A percentile compares a stretch with the other conserved stretches of the same genome.
Evolutionary conservation across 2,888 invertebrate genomes (phyloP).

Genomic region (Oscheius myriophilus): DNA sequence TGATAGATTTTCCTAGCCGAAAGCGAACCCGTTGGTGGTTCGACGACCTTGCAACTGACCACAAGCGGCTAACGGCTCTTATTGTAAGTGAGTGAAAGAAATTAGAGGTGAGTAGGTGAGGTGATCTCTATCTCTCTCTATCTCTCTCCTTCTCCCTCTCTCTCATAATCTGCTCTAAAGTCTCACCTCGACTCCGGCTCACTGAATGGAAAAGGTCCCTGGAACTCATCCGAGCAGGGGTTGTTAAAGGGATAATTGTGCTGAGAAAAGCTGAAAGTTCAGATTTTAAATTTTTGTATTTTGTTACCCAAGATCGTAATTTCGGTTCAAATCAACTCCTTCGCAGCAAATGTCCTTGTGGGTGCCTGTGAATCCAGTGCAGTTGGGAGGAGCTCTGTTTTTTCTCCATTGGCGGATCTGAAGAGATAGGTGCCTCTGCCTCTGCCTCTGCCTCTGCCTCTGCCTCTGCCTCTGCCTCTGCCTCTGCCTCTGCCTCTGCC

Average conservation of each 20-base stretch:
- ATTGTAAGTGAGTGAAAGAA: no score
- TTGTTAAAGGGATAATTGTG: constrained; percentile 66
- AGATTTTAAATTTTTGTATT: not conserved
- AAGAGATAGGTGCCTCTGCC: not conserved
- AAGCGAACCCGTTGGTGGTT: no score
- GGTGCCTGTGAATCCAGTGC: constrained; percentile 59
- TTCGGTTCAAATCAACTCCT: constrained; percentile 69
- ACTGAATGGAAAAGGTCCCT: constrained; percentile 66
- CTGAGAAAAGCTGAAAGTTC: constrained; percentile 41
- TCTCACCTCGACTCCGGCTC: constrained; percentile 68
- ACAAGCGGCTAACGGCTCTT: no score
- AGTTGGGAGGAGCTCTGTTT: constrained; percentile 65
- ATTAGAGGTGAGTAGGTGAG: no score
- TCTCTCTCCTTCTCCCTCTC: no score
- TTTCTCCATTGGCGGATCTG: constrained; percentile 69
- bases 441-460: not conserved
- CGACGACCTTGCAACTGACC: no score
- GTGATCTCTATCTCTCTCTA: no score
- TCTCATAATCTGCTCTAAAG: no score
- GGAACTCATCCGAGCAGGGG: constrained; percentile 69
- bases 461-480: not conserved
- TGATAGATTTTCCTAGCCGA: no score
- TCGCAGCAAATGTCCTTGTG: constrained; percentile 59
- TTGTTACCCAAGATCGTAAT: constrained; percentile 64
- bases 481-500: not conserved